Conservation (phyloP, 1,140 invertebrate species). For the Drosophila subobscura region DNA sequence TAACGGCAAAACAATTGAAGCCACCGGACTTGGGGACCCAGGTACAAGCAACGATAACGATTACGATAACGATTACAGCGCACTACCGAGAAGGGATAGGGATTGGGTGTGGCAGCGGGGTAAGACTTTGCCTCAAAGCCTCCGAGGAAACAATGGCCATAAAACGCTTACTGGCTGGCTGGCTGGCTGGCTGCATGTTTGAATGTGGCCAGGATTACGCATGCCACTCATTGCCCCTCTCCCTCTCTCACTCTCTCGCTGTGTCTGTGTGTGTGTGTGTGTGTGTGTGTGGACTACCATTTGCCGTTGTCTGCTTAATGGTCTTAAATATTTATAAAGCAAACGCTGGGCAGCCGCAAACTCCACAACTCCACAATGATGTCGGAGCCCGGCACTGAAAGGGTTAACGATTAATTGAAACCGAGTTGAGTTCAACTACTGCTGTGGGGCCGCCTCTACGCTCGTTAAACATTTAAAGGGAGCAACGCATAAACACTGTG, state of each 20-base stretch:
- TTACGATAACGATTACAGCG: slow-evolving; percentile 43
- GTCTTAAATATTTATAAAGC: slow-evolving; percentile 74
- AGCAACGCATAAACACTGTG: slow-evolving; percentile 10
- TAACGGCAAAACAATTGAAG: slow-evolving; percentile 62
- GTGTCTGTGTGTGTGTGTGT: slow-evolving; percentile 7
- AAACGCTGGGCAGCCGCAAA: slow-evolving; percentile 48
- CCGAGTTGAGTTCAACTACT: slow-evolving; percentile 34
- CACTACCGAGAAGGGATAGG: no score
- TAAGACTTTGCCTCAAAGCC: slow-evolving; percentile 37
- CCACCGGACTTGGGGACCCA: slow-evolving; percentile 23
- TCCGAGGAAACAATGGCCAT: slow-evolving; percentile 51
- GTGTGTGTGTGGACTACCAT: neutral
- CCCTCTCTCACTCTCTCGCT: no score
- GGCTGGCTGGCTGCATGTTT: slow-evolving; percentile 26
- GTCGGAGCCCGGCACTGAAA: slow-evolving; percentile 12
- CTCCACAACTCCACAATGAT: slow-evolving; percentile 29
- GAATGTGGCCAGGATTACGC: slow-evolving; percentile 27
- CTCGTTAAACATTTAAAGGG: slow-evolving; percentile 28
- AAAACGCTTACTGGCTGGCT: slow-evolving; percentile 60
- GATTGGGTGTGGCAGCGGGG: neutral
- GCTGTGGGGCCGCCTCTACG: slow-evolving; percentile 14
- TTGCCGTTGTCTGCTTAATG: slow-evolving; percentile 57
- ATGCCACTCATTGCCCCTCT: neutral
- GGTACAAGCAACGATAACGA: slow-evolving; percentile 49
- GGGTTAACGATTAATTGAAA: slow-evolving; percentile 54